These are phyloP conservation scores for Epizoanthus stellaris DNA, from an alignment of 92 coral and sea anemone species.

Conservation along the genomic window DNA sequence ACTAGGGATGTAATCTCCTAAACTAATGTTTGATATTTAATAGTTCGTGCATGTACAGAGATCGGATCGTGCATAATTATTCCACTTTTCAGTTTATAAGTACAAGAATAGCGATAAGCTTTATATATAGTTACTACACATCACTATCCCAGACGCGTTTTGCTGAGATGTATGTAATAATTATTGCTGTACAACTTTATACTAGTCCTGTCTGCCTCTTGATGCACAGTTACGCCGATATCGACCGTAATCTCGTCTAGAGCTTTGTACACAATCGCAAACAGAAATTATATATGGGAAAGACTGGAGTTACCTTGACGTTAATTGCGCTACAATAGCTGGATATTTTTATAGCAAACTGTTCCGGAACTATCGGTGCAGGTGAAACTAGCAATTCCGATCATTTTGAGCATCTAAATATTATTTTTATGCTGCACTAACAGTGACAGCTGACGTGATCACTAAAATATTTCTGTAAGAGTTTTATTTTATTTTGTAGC, in stretches of 20 bases:
- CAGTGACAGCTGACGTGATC: slow-evolving; percentile 1
- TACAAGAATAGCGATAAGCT: too few relatives aligned
- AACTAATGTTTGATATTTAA: neutral
- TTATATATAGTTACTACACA: too few relatives aligned
- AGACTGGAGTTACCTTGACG: neutral
- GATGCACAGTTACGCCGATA: too few relatives aligned
- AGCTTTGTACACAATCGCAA: neutral
- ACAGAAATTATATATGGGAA: neutral
- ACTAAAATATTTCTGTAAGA: neutral
- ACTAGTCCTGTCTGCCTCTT: too few relatives aligned
- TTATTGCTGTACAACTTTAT: too few relatives aligned
- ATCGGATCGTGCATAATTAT: too few relatives aligned
- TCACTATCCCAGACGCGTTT: too few relatives aligned
- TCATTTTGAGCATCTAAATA: neutral
- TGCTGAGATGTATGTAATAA: too few relatives aligned
- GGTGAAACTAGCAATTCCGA: neutral
- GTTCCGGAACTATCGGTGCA: slow-evolving; percentile 8
- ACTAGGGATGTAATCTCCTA: neutral
- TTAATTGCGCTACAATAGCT: neutral
- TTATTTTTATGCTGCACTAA: neutral
- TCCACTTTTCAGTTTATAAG: too few relatives aligned
- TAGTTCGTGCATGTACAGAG: neutral
- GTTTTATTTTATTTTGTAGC: neutral
- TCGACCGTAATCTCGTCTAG: neutral
- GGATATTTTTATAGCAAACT: neutral